phyloP scores from a whole-genome alignment of 2,797 vertebrate genomes.

The Sebastolobus altivelis region DNA sequence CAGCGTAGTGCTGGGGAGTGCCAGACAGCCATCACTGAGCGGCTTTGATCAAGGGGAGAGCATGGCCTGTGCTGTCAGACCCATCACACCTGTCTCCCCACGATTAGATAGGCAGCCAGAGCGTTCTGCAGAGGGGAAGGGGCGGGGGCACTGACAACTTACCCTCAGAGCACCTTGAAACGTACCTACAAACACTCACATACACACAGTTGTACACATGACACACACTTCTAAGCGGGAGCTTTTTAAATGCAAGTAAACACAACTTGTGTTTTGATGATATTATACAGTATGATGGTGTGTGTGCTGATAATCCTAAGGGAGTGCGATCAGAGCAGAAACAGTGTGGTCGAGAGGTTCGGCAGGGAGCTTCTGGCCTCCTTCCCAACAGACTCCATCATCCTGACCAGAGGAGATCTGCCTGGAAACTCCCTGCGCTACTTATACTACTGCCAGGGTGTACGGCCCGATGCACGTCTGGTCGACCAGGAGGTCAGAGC shows the following conservation, averaged over 20 bases:
- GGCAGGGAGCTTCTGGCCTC: slow-evolving; percentile 92
- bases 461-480: slow-evolving; percentile 90
- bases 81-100: slow-evolving; percentile 84
- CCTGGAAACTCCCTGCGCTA: slow-evolving; percentile 97
- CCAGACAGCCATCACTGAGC: slow-evolving; percentile 84
- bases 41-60: slow-evolving; percentile 88
- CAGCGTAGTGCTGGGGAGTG: slow-evolving; percentile 74
- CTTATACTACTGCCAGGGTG: slow-evolving; percentile 91
- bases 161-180: slow-evolving; percentile 79
- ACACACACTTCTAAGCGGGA: slow-evolving; percentile 45
- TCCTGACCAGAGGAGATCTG: slow-evolving; percentile 95
- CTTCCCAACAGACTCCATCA: slow-evolving; percentile 87
- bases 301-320: slow-evolving; percentile 76
- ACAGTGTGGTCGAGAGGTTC: slow-evolving; percentile 91
- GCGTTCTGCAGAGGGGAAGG: slow-evolving; percentile 63
- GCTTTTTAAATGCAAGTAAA: slow-evolving; percentile 59
- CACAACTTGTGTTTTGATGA: slow-evolving; percentile 56
- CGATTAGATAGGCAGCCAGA: slow-evolving; percentile 81
- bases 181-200: slow-evolving; percentile 55
- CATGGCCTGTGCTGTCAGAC: slow-evolving; percentile 84
- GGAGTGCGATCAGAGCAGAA: slow-evolving; percentile 91
- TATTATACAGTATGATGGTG: slow-evolving; percentile 30
- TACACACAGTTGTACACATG: slow-evolving; percentile 37
- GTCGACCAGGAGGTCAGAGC: slow-evolving; percentile 95
- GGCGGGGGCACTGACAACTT: slow-evolving; percentile 79